Evolutionary conservation across 1,140 invertebrate species (phyloP).

Genomic region (Cyrtorhinus lividipennis): DNA sequence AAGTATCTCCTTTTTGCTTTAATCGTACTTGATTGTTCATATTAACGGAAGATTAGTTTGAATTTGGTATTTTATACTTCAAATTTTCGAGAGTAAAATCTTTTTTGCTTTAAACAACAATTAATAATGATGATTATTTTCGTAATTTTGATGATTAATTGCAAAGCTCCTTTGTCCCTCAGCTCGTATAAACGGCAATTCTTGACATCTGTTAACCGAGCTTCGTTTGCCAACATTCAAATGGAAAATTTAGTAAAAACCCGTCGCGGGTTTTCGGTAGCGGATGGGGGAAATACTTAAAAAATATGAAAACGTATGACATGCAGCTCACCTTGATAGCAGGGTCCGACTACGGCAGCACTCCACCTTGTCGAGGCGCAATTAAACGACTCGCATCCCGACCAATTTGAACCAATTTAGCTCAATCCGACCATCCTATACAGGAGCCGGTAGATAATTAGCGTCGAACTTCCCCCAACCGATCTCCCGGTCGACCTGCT

Average conservation of each 20-base stretch:
- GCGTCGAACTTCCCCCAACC: too few relatives aligned
- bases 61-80: too few relatives aligned
- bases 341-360: background rate
- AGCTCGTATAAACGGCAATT: background rate
- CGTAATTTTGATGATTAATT: background rate
- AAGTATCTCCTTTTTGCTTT: too few relatives aligned
- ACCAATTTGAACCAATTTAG: background rate
- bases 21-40: too few relatives aligned
- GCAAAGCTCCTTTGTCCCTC: background rate
- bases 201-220: background rate
- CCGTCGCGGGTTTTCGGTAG: too few relatives aligned
- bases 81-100: too few relatives aligned
- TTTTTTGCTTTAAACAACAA: too few relatives aligned
- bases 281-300: background rate
- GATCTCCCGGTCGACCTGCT: too few relatives aligned
- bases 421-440: conserved; percentile 1
- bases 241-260: too few relatives aligned
- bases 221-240: background rate
- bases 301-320: background rate
- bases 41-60: too few relatives aligned
- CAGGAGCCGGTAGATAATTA: too few relatives aligned
- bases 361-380: background rate
- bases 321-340: background rate
- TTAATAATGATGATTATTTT: too few relatives aligned
- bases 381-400: conserved; percentile 7